A percentile compares a stretch with the other conserved stretches of the same genome.
These are phyloP conservation scores for Tragulus kanchil DNA, from an alignment of 2,113 vertebrate species.

Conservation along the genomic window DNA sequence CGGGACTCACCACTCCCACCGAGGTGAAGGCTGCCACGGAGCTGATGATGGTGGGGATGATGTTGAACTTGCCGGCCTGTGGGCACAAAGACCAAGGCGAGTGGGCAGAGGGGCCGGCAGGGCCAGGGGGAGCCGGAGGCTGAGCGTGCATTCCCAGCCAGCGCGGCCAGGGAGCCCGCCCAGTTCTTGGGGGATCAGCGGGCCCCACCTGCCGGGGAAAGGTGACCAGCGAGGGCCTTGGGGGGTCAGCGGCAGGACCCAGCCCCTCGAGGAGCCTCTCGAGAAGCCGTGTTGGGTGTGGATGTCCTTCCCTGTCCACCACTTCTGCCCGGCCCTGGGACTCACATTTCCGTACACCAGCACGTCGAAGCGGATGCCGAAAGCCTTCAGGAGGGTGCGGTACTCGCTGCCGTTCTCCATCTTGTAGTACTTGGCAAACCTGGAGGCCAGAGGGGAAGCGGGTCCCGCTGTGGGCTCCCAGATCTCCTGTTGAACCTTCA, in stretches of 20 bases:
- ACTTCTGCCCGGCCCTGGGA: constrained; percentile 7
- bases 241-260: not conserved
- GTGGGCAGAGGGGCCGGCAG: no score
- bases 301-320: no score
- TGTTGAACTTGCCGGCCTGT: constrained; percentile 95
- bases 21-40: constrained; percentile 95
- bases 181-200: not conserved
- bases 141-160: not conserved
- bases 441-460: constrained; percentile 65
- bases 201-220: not conserved
- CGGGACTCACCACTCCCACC: constrained; percentile 93
- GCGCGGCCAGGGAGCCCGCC: rapidly evolving
- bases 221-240: not conserved
- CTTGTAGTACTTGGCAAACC: constrained; percentile 95
- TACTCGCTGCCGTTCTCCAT: constrained; percentile 93
- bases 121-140: not conserved
- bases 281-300: no score
- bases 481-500: not conserved
- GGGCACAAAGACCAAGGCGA: constrained; percentile 7
- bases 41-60: constrained; percentile 95
- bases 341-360: constrained; percentile 95
- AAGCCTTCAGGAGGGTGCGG: constrained; percentile 95
- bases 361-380: constrained; percentile 95
- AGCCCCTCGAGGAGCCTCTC: not conserved
- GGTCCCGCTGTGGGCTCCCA: not conserved